Conservation (phyloP, 2,888 invertebrate species). For the Marronus borbonicus region DNA sequence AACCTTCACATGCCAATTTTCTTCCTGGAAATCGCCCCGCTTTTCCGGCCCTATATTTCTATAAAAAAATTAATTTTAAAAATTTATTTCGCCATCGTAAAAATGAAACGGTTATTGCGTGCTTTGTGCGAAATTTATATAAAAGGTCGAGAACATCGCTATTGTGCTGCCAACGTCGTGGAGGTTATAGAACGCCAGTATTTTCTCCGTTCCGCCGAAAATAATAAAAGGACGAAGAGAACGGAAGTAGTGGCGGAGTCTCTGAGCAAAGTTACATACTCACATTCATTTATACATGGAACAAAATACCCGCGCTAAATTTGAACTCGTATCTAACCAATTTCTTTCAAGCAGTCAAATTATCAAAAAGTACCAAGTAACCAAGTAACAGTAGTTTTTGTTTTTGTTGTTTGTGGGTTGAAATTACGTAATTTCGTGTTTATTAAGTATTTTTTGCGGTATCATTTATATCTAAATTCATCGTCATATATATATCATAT, state of each 20-base stretch:
- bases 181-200: conserved; percentile 54
- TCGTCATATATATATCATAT: too few relatives aligned
- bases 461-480: too few relatives aligned
- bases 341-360: too few relatives aligned
- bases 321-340: too few relatives aligned
- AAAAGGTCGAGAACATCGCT: conserved; percentile 36
- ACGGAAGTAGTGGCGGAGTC: neutral
- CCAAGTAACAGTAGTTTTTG: too few relatives aligned
- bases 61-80: conserved; percentile 43
- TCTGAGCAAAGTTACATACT: too few relatives aligned
- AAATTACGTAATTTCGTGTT: too few relatives aligned
- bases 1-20: neutral
- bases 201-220: conserved; percentile 62
- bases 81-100: conserved; percentile 39
- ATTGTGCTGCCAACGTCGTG: conserved; percentile 4
- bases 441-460: too few relatives aligned
- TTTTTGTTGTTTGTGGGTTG: too few relatives aligned
- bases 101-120: conserved; percentile 37
- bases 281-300: too few relatives aligned
- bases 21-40: neutral
- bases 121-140: conserved; percentile 38
- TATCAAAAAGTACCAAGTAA: too few relatives aligned
- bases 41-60: neutral
- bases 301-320: too few relatives aligned
- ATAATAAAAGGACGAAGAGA: conserved; percentile 59